These are phyloP conservation scores for Hydropotes inermis DNA, from an alignment of 2,113 vertebrate species.

Conservation along the genomic window DNA sequence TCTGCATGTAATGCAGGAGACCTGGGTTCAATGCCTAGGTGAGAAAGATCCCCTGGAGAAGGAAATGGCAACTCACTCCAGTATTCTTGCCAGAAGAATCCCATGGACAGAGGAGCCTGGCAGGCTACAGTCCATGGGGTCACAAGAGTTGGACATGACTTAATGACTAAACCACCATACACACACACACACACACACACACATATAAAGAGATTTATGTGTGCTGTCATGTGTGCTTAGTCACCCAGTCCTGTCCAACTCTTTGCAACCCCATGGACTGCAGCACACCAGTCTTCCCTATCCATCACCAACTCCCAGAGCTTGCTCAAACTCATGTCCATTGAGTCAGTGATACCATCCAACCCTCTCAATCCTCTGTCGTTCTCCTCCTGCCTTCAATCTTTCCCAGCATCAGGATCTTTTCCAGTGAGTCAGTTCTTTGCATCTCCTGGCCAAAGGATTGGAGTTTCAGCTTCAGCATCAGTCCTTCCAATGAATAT, in stretches of 20 bases:
- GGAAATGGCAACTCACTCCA: neutral
- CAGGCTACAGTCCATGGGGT: neutral
- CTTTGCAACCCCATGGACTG: neutral
- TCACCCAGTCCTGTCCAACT: accelerated
- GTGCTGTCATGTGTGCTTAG: neutral
- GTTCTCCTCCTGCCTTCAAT: neutral
- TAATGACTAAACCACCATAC: neutral
- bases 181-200: too few species aligned
- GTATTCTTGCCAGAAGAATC: neutral
- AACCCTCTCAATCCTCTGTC: neutral
- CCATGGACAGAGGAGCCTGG: neutral
- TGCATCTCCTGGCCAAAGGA: neutral
- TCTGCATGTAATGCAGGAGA: neutral
- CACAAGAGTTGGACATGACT: accelerated
- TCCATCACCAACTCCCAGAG: neutral
- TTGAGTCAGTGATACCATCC: neutral
- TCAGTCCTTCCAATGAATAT: neutral
- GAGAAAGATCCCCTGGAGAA: neutral
- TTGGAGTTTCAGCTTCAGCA: neutral
- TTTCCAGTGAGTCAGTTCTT: neutral
- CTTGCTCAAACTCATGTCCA: neutral
- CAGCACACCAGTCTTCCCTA: neutral
- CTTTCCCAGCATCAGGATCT: neutral
- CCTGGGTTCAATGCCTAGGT: neutral
- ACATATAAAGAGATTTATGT: neutral